phyloP scores from a whole-genome alignment of 2,113 vertebrate genomes.

The Eolophus roseicapilla region DNA sequence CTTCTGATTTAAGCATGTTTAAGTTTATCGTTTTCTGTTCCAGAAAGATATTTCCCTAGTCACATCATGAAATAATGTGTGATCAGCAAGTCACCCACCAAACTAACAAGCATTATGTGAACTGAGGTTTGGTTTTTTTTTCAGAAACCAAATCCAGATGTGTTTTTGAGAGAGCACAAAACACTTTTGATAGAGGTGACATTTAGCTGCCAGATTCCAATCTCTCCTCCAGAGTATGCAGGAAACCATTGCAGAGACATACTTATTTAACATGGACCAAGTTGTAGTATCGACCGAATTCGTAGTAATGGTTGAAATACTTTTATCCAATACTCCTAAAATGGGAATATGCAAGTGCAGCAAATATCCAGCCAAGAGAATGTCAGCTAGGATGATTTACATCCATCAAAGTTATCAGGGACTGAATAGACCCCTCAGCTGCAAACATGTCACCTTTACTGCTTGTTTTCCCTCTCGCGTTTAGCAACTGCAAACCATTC shows the following conservation, averaged over 20 bases:
- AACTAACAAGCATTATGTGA: background rate
- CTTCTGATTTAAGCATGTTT: background rate
- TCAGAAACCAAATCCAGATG: background rate
- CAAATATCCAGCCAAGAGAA: background rate
- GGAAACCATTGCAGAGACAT: background rate
- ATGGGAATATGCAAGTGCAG: background rate
- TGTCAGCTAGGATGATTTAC: background rate
- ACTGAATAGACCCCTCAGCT: background rate
- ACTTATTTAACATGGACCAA: background rate
- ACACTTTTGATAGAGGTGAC: background rate
- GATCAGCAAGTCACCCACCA: background rate
- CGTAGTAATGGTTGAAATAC: background rate
- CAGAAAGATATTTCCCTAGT: background rate
- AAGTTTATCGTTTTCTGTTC: background rate
- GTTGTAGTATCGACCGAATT: background rate
- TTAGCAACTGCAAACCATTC: background rate
- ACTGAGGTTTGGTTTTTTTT: background rate
- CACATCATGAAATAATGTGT: background rate
- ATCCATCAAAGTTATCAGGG: background rate
- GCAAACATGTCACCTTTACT: accelerated
- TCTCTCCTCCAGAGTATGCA: background rate
- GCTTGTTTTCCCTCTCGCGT: background rate
- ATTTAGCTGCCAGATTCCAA: background rate
- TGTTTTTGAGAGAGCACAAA: background rate
- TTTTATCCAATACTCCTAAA: background rate